Base-by-base conservation (phyloP, 2,797 vertebrate species). In the Siniperca scherzeri region DNA sequence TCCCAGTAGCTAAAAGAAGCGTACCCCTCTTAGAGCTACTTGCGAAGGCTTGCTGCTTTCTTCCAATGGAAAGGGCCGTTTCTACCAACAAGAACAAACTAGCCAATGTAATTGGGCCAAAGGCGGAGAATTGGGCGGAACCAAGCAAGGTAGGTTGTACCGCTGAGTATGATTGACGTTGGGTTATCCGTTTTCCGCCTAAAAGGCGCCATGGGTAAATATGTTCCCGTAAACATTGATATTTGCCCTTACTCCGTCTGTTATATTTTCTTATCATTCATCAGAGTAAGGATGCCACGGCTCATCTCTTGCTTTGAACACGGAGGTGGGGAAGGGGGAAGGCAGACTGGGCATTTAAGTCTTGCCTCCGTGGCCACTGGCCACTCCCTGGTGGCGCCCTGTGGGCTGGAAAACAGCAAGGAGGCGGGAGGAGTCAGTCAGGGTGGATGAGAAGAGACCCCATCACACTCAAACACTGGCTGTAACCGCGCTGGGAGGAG, bases 291-390 rank as follows among this genome's bases (percentile, higher is more conserved):
- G 12, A 13, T 13, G 6, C 0, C 5, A 13, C 3, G 1, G 4
- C 2, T 59, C 40, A 14, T 60, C 0, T 36, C 5, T 65, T 5
- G 8, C 21, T 81, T 59, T 48, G 66, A 59, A 74, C 77, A 50
- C 40, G 70, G 81, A 77, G 78, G 83, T 44, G 81, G 66, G 52
- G 21, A 81, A 60, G 30, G 27, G 81, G 72, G 70, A 85, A 83
- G 86, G 89, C 87, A 77, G 73, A 75, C 72, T 78, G 74, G 65
- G 38, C 38, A 60, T 90, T 85, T 81, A 84, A 92, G 93, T 92
- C 87, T 93, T 91, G 92, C 92, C 93, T 93, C 93, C 93, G 93
- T 93, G 92, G 91, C 91, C 78, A 9, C 84, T 93, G 93, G 93
- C 94, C 94, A 94, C 95, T 95, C 94, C 94, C 94, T 94, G 78